Evolutionary conservation across 2,113 vertebrate species (phyloP).

Genomic region (Rhinogobius similis): DNA sequence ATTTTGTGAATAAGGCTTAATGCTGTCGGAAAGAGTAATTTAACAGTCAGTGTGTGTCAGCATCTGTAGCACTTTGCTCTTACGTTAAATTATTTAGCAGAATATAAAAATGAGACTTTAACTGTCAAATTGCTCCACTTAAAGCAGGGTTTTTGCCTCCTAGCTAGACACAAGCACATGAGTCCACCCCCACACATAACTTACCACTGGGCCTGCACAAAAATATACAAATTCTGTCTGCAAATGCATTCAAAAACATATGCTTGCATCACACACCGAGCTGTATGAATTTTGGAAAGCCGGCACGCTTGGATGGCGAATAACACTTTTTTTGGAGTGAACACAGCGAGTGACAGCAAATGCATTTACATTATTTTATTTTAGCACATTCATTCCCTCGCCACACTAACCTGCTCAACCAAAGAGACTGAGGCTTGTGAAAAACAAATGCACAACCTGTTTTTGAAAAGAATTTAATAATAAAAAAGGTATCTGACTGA

Average conservation of each 20-base stretch:
- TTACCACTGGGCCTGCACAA: neutral
- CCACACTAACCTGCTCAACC: constrained; percentile 20
- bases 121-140: constrained; percentile 51
- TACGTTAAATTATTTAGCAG: constrained; percentile 29
- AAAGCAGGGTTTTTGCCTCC: constrained; percentile 34
- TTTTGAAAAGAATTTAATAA: constrained; percentile 3
- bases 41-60: neutral
- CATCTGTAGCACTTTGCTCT: constrained; percentile 3
- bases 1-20: neutral
- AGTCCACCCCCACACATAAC: constrained; percentile 2
- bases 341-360: constrained; percentile 44
- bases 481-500: too few species aligned
- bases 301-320: constrained; percentile 45
- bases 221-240: constrained; percentile 16
- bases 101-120: constrained; percentile 34
- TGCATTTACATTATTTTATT: constrained; percentile 64
- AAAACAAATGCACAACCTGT: constrained; percentile 30
- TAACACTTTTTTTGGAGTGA: constrained; percentile 48
- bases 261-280: constrained; percentile 17
- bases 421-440: neutral
- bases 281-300: constrained; percentile 43
- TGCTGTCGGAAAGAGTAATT: constrained; percentile 1
- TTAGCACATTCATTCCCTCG: constrained; percentile 13
- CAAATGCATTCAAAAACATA: constrained; percentile 13
- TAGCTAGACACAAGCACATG: constrained; percentile 34